Percentiles rank a stretch among this genome's conserved stretches.
phyloP scores from a whole-genome alignment of 2,888 invertebrate genomes.

The Lasioglossum leucozonium region DNA sequence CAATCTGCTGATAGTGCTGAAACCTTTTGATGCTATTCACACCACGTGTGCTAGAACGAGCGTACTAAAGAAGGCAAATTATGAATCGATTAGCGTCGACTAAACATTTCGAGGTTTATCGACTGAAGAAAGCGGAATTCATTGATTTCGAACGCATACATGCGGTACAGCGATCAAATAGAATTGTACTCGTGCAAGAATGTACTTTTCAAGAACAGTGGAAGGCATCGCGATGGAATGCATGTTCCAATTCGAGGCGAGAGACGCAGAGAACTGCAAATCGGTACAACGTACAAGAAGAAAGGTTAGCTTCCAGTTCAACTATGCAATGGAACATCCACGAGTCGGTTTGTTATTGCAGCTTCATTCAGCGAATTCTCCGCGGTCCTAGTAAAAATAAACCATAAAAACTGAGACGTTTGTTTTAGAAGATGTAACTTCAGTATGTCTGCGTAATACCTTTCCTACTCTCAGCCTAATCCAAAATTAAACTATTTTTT shows the following conservation, averaged over 20 bases:
- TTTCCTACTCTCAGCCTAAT: background rate
- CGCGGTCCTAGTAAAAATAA: constrained; percentile 45
- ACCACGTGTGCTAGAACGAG: background rate
- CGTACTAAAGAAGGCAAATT: background rate
- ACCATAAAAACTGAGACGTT: constrained; percentile 53
- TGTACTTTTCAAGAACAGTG: background rate
- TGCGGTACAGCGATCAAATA: background rate
- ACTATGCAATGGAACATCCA: constrained; percentile 35
- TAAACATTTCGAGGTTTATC: background rate
- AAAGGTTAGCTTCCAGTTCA: background rate
- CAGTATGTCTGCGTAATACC: constrained; percentile 43
- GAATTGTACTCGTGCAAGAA: background rate
- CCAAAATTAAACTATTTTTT: background rate
- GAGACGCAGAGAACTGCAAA: constrained; percentile 10
- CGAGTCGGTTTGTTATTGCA: constrained; percentile 53
- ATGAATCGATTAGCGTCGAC: background rate
- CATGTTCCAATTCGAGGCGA: background rate
- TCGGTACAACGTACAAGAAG: constrained; percentile 5
- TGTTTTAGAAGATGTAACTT: constrained; percentile 48
- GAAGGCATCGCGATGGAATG: background rate
- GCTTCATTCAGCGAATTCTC: constrained; percentile 38
- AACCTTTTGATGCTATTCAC: background rate
- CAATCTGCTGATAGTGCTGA: background rate
- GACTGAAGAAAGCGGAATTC: background rate
- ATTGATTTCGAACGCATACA: background rate